These are phyloP conservation scores for Arctopsyche grandis DNA, from an alignment of 1,140 invertebrate species.

Conservation along the genomic window DNA sequence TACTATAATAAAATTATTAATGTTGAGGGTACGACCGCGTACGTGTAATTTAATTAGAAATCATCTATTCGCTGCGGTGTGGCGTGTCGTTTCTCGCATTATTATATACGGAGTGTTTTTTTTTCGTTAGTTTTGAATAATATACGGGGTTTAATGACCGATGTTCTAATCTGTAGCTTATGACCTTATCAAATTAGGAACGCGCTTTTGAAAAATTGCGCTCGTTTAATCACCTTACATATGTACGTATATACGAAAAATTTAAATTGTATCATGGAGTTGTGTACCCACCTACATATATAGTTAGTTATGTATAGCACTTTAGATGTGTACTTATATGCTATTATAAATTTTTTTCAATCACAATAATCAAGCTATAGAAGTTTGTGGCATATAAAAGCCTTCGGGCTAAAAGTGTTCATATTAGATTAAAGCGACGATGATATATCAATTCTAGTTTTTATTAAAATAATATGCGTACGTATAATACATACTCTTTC, in stretches of 20 bases:
- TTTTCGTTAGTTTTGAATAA: background rate
- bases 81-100: slow-evolving; percentile 9
- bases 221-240: slow-evolving; percentile 18
- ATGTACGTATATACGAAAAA: background rate
- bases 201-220: slow-evolving; percentile 26
- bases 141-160: slow-evolving; percentile 22
- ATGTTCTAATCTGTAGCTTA: slow-evolving; percentile 29
- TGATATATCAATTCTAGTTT: no score
- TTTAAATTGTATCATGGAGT: no score
- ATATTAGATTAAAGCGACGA: no score
- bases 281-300: no score
- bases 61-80: slow-evolving; percentile 6
- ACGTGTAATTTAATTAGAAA: slow-evolving; percentile 23
- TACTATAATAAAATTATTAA: slow-evolving; percentile 10
- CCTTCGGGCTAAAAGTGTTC: no score
- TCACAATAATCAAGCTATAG: no score
- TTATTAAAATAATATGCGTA: no score
- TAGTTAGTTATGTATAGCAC: no score
- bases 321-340: no score
- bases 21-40: background rate
- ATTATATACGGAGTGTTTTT: background rate
- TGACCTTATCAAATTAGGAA: slow-evolving; percentile 30
- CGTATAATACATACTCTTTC: no score
- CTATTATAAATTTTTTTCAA: no score
- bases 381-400: no score